These are phyloP conservation scores for Sycophila texana DNA, from an alignment of 2,888 invertebrate genomes.

Conservation along the genomic window DNA sequence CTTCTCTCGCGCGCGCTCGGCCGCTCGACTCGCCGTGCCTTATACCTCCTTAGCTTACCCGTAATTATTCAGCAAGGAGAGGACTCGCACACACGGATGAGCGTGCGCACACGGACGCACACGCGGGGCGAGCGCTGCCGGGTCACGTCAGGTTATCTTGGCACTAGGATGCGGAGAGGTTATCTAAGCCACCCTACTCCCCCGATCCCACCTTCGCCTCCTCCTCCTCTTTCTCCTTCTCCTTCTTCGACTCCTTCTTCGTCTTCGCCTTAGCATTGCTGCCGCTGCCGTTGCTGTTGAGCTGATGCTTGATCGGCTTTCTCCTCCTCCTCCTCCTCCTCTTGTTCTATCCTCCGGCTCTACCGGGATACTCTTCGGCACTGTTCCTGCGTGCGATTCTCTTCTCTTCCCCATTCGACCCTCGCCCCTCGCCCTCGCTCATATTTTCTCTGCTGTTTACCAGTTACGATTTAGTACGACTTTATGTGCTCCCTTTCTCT, in stretches of 20 bases:
- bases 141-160: slow-evolving; percentile 69
- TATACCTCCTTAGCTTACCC: slow-evolving; percentile 67
- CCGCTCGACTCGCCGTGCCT: slow-evolving; percentile 26
- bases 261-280: slow-evolving; percentile 31
- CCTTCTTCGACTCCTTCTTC: slow-evolving; percentile 36
- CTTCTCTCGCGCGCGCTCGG: slow-evolving; percentile 20
- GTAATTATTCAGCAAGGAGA: slow-evolving; percentile 74
- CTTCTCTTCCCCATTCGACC: too few relatives aligned
- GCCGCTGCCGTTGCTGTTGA: background rate
- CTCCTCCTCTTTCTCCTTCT: slow-evolving; percentile 53
- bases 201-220: slow-evolving; percentile 61
- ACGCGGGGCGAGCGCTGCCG: slow-evolving; percentile 50
- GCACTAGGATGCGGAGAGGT: slow-evolving; percentile 71
- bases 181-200: slow-evolving; percentile 72
- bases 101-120: too few relatives aligned
- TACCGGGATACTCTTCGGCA: too few relatives aligned
- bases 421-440: too few relatives aligned
- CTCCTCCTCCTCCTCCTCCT: slow-evolving; percentile 11
- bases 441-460: too few relatives aligned
- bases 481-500: too few relatives aligned
- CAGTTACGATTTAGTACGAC: too few relatives aligned
- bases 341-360: background rate
- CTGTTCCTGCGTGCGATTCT: too few relatives aligned
- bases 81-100: slow-evolving; percentile 49
- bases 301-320: background rate